Evolutionary conservation across 2,797 vertebrate species (phyloP), one percentile per base, ranked within the genome.

Genomic region (Enteromius viviparus): DNA sequence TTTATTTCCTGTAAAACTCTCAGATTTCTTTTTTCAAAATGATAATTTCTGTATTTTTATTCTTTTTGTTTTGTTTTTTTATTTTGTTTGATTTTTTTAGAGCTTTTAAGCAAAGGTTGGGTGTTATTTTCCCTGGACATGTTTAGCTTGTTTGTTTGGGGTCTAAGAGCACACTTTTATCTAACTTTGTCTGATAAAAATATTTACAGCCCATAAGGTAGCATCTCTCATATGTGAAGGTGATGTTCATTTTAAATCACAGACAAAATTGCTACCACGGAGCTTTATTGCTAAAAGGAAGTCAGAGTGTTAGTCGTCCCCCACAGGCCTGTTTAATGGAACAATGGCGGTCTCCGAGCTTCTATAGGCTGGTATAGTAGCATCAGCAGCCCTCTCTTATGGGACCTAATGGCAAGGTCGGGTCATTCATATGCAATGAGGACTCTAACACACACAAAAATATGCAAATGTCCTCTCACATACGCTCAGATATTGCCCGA

Each of bases 351-450:
- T 23, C 70, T 65, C n/a, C 65, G 47, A 45, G 34, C 17, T 29
- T 78, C 11, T 53, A 78, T 37, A 15, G 3, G 45, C 45, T 51
- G 26, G 76, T 32, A 29, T 37, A 17, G 17, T 45, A 32, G 23
- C 23, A 70, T 55, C 34, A 69, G 19, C 64, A 69, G n/a, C 23
- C 12, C 17, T 71, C 53, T 74, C 53, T 74, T 74, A 34, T 29
- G 23, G 55, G 29, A 37, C 6, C 71, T 66, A 82, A 76, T 83
- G 14, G 32, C 9, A 76, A 81, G 47, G 82, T 84, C 21, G 26
- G 45, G 58, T 69, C 58, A 81, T 81, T 86, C 68, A 60, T 75
- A 76, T 81, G 51, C 78, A 81, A 78, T 49, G 12, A 51, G 21
- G 12, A 15, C 45, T 49, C 15, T 66, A 69, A 62, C 47, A 82